Evolutionary conservation across 2,888 invertebrate genomes (phyloP).

Genomic region (Tribolium freemani): DNA sequence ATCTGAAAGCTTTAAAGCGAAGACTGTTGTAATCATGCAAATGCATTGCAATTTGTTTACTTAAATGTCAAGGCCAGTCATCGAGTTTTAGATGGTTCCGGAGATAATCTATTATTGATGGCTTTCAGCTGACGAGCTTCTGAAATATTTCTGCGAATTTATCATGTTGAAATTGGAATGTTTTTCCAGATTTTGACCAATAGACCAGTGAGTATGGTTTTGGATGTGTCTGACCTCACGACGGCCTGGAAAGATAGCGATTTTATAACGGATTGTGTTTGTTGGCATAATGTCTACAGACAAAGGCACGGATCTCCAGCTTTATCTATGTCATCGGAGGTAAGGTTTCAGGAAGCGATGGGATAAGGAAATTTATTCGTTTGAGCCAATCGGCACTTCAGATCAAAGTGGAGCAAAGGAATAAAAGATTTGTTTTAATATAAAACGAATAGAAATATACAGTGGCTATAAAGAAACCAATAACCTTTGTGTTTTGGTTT

Average conservation of each 20-base stretch:
- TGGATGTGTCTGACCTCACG: slow-evolving; percentile 79
- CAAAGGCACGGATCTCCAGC: slow-evolving; percentile 82
- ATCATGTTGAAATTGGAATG: background rate
- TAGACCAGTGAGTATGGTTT: slow-evolving; percentile 79
- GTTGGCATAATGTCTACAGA: slow-evolving; percentile 88
- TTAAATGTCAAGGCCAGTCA: slow-evolving; percentile 38
- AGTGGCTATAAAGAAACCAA: slow-evolving; percentile 3
- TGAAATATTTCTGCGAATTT: background rate
- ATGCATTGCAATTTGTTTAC: slow-evolving; percentile 36
- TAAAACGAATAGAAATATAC: background rate
- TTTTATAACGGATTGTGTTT: slow-evolving; percentile 84
- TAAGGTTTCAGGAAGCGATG: slow-evolving; percentile 60
- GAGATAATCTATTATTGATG: slow-evolving; percentile 37
- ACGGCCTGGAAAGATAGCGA: slow-evolving; percentile 86
- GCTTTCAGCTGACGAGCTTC: background rate
- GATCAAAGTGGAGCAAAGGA: background rate
- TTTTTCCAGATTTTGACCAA: slow-evolving; percentile 74
- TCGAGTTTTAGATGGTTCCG: slow-evolving; percentile 9
- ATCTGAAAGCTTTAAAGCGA: slow-evolving; percentile 27
- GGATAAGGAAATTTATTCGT: no score
- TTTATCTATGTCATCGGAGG: slow-evolving; percentile 83
- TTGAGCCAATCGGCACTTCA: background rate
- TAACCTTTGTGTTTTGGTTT: background rate
- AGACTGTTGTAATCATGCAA: slow-evolving; percentile 26
- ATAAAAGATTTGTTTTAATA: slow-evolving; percentile 22